Conservation (phyloP, 1,140 invertebrate species). For the Eciton burchellii region DNA sequence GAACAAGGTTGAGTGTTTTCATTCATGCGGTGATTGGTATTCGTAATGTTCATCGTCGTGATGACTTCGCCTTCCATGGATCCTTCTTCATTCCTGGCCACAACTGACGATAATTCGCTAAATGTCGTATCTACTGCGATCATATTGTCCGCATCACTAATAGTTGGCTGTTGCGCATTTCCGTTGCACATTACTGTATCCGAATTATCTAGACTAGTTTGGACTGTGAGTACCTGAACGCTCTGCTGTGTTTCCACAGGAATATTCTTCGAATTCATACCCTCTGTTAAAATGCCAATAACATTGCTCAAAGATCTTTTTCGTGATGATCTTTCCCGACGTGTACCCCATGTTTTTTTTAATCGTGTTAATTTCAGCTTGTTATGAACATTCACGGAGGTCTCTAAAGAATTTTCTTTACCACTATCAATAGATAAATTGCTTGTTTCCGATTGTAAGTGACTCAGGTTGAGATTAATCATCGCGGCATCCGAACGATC, state of each 20-base stretch:
- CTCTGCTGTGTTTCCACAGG: constrained; percentile 80
- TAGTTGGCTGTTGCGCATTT: constrained; percentile 49
- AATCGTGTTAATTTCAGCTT: constrained; percentile 80
- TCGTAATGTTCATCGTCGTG: not conserved
- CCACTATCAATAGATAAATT: constrained; percentile 83
- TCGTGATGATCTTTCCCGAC: constrained; percentile 72
- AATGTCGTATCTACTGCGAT: constrained; percentile 8
- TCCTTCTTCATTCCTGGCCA: constrained; percentile 37
- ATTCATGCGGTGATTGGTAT: not conserved
- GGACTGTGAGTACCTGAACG: constrained; percentile 79
- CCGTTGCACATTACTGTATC: constrained; percentile 65
- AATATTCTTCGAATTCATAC: constrained; percentile 78
- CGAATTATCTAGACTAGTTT: constrained; percentile 76
- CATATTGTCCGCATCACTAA: constrained; percentile 1
- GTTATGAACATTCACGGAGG: constrained; percentile 71
- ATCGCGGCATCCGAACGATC: constrained; percentile 42
- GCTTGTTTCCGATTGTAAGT: constrained; percentile 81
- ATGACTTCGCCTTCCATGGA: not conserved
- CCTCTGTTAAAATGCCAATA: constrained; percentile 84
- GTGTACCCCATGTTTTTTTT: constrained; percentile 79
- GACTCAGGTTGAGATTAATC: constrained; percentile 76
- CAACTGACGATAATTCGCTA: constrained; percentile 3
- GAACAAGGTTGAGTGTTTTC: not conserved
- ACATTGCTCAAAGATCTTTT: constrained; percentile 82
- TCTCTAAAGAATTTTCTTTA: constrained; percentile 83